Evolutionary conservation across 2,888 invertebrate species (phyloP).

Genomic region (Boloria euphrosyne): DNA sequence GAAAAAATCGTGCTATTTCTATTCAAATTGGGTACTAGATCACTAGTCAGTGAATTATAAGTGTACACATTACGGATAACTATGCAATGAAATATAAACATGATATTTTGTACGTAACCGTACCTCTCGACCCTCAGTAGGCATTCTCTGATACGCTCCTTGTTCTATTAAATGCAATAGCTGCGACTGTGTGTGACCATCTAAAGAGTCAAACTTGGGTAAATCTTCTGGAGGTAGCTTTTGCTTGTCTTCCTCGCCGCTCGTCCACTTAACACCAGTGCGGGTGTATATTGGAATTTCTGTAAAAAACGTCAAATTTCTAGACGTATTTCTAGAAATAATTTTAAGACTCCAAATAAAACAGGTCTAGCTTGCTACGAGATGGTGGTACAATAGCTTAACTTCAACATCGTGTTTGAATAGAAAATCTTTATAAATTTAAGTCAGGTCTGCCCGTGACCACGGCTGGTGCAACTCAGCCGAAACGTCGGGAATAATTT

Average conservation of each 20-base stretch:
- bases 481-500: no score
- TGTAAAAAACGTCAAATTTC: conserved; percentile 24
- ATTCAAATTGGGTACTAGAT: no score
- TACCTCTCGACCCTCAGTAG: conserved; percentile 87
- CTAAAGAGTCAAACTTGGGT: conserved; percentile 87
- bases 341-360: no score
- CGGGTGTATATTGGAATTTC: conserved; percentile 80
- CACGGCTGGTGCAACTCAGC: no score
- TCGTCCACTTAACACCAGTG: conserved; percentile 71
- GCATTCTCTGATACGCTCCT: conserved; percentile 88
- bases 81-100: no score
- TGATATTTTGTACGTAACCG: conserved; percentile 21
- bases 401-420: no score
- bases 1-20: no score
- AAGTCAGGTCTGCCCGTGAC: no score
- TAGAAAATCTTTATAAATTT: no score
- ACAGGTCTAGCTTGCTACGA: neutral
- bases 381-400: no score
- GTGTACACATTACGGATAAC: no score
- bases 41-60: no score
- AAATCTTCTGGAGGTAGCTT: conserved; percentile 56
- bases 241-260: conserved; percentile 53
- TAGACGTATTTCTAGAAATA: neutral
- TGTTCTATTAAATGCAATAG: conserved; percentile 88
- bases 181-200: conserved; percentile 90